Evolutionary conservation across 53 echinoderm and acorn worm genomes (phyloP).

Genomic region (Pentamera pediparva): DNA sequence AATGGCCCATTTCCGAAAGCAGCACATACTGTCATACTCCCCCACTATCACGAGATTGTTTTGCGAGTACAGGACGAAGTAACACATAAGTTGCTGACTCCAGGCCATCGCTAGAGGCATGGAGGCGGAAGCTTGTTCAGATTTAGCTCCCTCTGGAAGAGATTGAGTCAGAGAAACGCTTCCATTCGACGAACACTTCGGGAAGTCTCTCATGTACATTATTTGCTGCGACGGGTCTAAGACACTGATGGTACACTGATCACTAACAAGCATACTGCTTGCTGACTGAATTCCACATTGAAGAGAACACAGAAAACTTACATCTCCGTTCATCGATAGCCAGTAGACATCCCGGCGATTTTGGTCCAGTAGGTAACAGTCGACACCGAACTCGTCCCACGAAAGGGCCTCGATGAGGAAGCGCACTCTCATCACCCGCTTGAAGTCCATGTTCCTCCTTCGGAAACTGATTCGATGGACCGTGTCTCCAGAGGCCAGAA

Average conservation of each 20-base stretch:
- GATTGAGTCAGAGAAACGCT: background rate
- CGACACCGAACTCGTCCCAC: slow-evolving; percentile 19
- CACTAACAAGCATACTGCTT: background rate
- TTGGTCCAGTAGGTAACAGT: slow-evolving; percentile 1
- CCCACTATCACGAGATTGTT: background rate
- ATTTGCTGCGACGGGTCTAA: background rate
- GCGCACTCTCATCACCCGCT: background rate
- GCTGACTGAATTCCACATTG: background rate
- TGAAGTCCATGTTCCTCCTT: background rate
- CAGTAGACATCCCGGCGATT: slow-evolving; percentile 7
- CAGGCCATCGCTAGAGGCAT: background rate
- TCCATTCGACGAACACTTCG: too few relatives aligned
- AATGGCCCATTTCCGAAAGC: background rate
- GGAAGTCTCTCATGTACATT: background rate
- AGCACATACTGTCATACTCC: background rate
- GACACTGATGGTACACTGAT: background rate
- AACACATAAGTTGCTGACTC: background rate
- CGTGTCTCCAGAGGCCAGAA: background rate
- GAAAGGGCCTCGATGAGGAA: slow-evolving; percentile 1
- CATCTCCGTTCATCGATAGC: slow-evolving; percentile 3
- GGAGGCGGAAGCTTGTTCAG: background rate
- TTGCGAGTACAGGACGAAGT: background rate
- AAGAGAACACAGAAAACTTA: background rate
- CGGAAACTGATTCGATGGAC: slow-evolving; percentile 13
- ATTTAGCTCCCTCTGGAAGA: background rate